These are phyloP conservation scores for Oreochromis mossambicus DNA, from an alignment of 2,797 vertebrate genomes.

Conservation along the genomic window DNA sequence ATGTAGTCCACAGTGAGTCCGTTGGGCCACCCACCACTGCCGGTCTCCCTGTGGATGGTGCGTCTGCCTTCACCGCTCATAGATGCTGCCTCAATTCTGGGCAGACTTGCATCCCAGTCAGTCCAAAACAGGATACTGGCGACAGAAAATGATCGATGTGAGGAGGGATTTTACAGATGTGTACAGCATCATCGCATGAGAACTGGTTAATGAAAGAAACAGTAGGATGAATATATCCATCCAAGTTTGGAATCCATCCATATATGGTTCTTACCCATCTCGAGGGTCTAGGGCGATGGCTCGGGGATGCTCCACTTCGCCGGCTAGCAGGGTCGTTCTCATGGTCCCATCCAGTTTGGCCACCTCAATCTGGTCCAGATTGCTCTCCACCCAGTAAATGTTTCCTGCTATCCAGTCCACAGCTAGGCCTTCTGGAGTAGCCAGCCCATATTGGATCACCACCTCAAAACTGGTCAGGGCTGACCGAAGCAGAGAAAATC, in stretches of 20 bases:
- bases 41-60: conserved; percentile 93
- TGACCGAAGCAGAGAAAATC: conserved; percentile 34
- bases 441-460: conserved; percentile 94
- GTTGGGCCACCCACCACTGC: conserved; percentile 95
- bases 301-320: conserved; percentile 93
- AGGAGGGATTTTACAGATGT: not conserved
- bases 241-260: not conserved
- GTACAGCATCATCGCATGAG: not conserved
- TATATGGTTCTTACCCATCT: conserved; percentile 81
- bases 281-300: conserved; percentile 95
- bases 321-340: conserved; percentile 91
- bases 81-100: conserved; percentile 94
- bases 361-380: conserved; percentile 98
- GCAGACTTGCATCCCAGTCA: conserved; percentile 94
- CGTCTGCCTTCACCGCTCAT: conserved; percentile 93
- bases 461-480: conserved; percentile 96
- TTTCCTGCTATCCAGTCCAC: conserved; percentile 99
- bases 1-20: conserved; percentile 97
- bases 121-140: conserved; percentile 96
- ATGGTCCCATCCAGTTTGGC: conserved; percentile 95
- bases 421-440: conserved; percentile 93
- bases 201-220: not conserved
- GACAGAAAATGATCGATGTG: conserved; percentile 3
- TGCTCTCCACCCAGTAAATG: conserved; percentile 99
- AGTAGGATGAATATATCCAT: not conserved